Evolutionary conservation across 37 sponge, comb jelly and placozoan genomes (phyloP).

Genomic region (Aplysina aerophoba): DNA sequence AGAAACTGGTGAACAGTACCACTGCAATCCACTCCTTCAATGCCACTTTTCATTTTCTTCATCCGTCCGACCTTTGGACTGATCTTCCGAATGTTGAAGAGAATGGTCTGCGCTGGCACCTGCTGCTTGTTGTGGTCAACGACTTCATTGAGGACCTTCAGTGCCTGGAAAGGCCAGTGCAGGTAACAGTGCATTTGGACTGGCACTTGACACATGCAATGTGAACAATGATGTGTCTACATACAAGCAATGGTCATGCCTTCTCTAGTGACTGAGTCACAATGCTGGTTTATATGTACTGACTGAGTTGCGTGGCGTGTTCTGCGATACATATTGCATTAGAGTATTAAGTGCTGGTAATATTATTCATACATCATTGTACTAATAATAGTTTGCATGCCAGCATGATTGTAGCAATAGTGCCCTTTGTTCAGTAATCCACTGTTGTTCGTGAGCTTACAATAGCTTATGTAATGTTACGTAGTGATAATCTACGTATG

Average conservation of each 20-base stretch:
- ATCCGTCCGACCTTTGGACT: not conserved
- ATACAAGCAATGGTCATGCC: not conserved
- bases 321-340: too few relatives aligned
- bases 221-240: not conserved
- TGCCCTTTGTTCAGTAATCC: too few relatives aligned
- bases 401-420: too few relatives aligned
- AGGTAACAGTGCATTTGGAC: not conserved
- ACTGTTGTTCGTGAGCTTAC: too few relatives aligned
- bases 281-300: not conserved
- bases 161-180: not conserved
- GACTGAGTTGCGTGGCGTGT: not conserved
- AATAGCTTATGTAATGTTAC: too few relatives aligned
- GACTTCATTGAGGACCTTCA: not conserved
- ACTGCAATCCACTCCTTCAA: not conserved
- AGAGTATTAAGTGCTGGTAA: too few relatives aligned
- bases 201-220: not conserved
- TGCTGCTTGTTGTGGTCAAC: slow-evolving; percentile 5
- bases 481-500: too few relatives aligned
- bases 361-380: too few relatives aligned
- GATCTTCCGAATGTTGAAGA: slow-evolving; percentile 5
- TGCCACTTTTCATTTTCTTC: not conserved
- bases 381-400: too few relatives aligned
- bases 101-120: not conserved
- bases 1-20: not conserved
- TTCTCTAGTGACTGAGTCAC: not conserved